Evolutionary conservation across 2,113 vertebrate genomes (phyloP).

Genomic region (Microcebus ravelobensis): DNA sequence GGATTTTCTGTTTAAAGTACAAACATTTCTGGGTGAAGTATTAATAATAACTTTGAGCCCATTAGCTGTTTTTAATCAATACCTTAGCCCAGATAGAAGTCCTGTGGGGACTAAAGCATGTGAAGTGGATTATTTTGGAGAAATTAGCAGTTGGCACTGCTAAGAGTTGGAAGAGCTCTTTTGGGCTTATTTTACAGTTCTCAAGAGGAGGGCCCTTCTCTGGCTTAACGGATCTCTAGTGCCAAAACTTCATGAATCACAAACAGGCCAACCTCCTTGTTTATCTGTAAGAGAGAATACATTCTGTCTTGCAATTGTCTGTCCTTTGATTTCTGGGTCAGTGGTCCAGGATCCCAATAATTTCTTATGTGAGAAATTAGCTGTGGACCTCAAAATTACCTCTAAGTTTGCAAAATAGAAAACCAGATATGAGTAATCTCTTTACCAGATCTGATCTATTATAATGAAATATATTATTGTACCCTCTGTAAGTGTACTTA

Average conservation of each 20-base stretch:
- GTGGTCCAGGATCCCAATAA: background rate
- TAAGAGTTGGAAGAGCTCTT: background rate
- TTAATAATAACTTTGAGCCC: background rate
- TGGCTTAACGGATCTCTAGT: background rate
- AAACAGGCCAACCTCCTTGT: background rate
- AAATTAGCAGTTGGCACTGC: background rate
- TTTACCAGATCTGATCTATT: background rate
- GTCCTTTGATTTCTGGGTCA: background rate
- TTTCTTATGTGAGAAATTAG: background rate
- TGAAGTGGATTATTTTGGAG: background rate
- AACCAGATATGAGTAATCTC: background rate
- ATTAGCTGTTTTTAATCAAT: background rate
- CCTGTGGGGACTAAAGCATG: background rate
- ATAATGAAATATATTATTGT: background rate
- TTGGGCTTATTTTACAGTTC: background rate
- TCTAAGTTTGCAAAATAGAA: background rate
- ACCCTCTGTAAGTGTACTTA: background rate
- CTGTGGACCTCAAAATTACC: background rate
- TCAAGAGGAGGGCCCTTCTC: background rate
- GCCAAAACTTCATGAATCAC: background rate
- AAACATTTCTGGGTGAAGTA: background rate
- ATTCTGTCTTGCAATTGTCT: background rate
- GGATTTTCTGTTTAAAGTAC: background rate
- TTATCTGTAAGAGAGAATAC: background rate
- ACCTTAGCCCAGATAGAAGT: background rate